Base-by-base conservation (phyloP, 2,888 invertebrate species). In the Coenonympha arcania region DNA sequence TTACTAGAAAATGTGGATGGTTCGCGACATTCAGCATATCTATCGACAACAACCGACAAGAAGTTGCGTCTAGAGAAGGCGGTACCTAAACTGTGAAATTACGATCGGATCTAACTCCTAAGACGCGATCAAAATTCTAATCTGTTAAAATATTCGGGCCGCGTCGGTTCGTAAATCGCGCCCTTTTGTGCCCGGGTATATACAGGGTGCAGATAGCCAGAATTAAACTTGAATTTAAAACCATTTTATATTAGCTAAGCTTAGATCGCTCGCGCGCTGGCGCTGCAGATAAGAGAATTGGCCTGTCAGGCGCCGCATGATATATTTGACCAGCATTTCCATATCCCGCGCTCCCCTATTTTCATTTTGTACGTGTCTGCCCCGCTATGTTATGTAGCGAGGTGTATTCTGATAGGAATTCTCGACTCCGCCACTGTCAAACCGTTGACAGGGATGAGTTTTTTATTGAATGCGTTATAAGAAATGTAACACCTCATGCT, bases 311-410 rank as follows among this genome's bases (percentile, higher is more conserved):
- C 90, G 68, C 91, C 87, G 92, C 92, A 93, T 93, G 93, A 93
- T 93, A 93, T 93, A 93, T 93, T 92, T 92, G 92, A 91, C 92
- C 92, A 91, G 91, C 92, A 92, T 92, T 92, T 92, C 92, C 92
- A 92, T 92, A 79, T 65, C 76, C 73, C 71, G 60, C 73, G 69
- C 43, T 47, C 64, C 75, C 76, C 85, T 80, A 80, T 87, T 86
- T 86, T 86, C 87, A 85, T 87, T 87, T 84, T 81, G 85, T 82
- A 83, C 87, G 84, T 85, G 85, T 84, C 82, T 81, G 82, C 79
- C 76, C 71, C 81, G 36, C 80, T 84, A 56, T 83, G 79, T 82
- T 80, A 85, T 80, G 80, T 81, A 82, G 76, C 80, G 52, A 48
- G 42, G 53, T 51, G 54, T 48, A 73, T 79, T 54, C 42, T 54